Percentiles rank a stretch among this genome's conserved stretches.
These are phyloP conservation scores for Symphodus melops DNA, from an alignment of 2,113 vertebrate species.

Conservation along the genomic window DNA sequence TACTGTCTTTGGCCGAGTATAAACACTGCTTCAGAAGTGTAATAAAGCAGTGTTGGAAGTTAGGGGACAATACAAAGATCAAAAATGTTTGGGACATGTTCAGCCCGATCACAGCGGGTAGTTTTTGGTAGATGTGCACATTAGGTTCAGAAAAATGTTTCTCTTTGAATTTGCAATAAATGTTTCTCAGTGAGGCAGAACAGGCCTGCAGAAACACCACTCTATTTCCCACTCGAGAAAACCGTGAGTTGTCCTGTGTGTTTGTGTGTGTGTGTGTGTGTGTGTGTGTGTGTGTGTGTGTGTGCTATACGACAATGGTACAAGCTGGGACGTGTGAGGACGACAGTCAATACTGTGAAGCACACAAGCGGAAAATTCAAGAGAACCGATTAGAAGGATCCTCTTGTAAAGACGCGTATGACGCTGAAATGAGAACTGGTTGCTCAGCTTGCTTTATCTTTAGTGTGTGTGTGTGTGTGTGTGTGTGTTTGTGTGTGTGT, in stretches of 20 bases:
- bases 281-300: neutral
- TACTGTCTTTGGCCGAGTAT: no score
- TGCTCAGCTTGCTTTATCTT: slow-evolving; percentile 6
- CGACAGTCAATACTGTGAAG: neutral
- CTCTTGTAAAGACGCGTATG: neutral
- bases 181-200: slow-evolving; percentile 30
- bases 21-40: neutral
- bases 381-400: neutral
- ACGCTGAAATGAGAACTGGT: slow-evolving; percentile 28
- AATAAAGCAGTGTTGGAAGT: neutral
- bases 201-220: slow-evolving; percentile 24
- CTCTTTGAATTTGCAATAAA: slow-evolving; percentile 36
- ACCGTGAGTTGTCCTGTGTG: slow-evolving; percentile 25
- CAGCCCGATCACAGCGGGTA: neutral
- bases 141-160: slow-evolving; percentile 4
- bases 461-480: neutral
- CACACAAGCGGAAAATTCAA: neutral
- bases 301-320: neutral
- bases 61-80: neutral
- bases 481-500: neutral
- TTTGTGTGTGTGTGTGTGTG: neutral
- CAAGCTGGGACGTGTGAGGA: slow-evolving; percentile 27
- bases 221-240: slow-evolving; percentile 26
- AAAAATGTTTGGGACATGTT: slow-evolving; percentile 23
- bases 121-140: neutral